Evolutionary conservation across 35 echinoderm and acorn worm species (phyloP), one percentile per base, ranked within the genome.

Genomic region (Lytechinus variegatus): DNA sequence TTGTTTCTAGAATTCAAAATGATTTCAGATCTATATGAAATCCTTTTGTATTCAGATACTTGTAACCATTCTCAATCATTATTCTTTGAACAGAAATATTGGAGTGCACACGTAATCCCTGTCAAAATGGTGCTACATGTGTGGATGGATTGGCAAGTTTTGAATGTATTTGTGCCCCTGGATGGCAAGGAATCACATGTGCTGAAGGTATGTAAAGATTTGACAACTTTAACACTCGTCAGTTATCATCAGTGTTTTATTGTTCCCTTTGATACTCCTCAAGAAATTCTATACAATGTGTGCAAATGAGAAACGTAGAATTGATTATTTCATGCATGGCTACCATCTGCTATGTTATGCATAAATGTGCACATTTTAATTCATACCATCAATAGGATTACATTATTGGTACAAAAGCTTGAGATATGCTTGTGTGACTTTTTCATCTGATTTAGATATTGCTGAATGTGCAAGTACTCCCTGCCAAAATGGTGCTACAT

Each of bases 401-500:
- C 33, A 44, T 44, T 44, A 44, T 44, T 44, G 33, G 56, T 58
- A n/a, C 9, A 58, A 58, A 13, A 58, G 13, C 10, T 58, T 58
- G 56, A 11, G 9, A 58, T 44, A 44, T 58, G 56, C 5, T 58
- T 79, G n/a, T 24, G 8, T 79, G 16, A 79, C 66, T 5, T 91
- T 91, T 8, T 91, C 56, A 54, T 24, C 56, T 58, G 56, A 7
- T 6, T 19, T 56, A 95, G 94, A 96, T 89, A 95, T 96, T 24
- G 28, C 71, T 13, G 95, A 96, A 86, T 96, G 95, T 52, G 52
- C 54, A 12, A 94, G 91, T 54, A 87, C 86, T 54, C 95, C 95
- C 44, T 96, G 95, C 92, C 56, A 55, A 54, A 96, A 96, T 96
- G 92, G 55, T 86, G 95, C 86, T 16, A 61, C 33, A n/a, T 96